Percentiles rank a stretch among this genome's conserved stretches.
These are phyloP conservation scores for Marronus borbonicus DNA, from an alignment of 2,888 invertebrate genomes.

Conservation along the genomic window DNA sequence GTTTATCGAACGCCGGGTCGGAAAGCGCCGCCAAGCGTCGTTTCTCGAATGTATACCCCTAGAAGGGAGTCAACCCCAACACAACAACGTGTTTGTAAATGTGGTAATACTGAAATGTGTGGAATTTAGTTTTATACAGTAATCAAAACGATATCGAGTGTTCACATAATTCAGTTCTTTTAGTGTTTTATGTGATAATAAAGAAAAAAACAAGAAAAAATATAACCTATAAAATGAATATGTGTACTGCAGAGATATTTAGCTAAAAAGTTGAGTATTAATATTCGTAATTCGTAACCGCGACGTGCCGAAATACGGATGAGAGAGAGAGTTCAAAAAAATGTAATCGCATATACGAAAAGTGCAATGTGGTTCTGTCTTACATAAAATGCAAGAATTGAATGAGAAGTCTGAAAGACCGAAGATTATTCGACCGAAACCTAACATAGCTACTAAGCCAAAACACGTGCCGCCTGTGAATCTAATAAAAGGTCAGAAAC, in stretches of 20 bases:
- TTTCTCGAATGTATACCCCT: slow-evolving; percentile 60
- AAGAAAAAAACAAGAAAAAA: neutral
- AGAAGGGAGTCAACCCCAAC: slow-evolving; percentile 69
- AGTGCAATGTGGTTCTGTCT: slow-evolving; percentile 29
- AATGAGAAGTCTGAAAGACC: slow-evolving; percentile 64
- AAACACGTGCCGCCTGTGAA: slow-evolving; percentile 70
- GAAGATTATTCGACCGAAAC: slow-evolving; percentile 68
- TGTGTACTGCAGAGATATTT: neutral
- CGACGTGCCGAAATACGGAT: neutral
- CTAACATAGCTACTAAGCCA: slow-evolving; percentile 68
- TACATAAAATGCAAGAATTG: slow-evolving; percentile 62
- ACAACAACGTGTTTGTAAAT: slow-evolving; percentile 67
- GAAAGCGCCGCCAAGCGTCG: slow-evolving; percentile 67
- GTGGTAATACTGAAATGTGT: slow-evolving; percentile 61
- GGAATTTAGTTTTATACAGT: slow-evolving; percentile 46
- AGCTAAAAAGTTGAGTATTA: neutral
- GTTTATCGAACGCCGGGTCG: slow-evolving; percentile 66
- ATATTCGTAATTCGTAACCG: neutral
- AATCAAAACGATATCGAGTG: slow-evolving; percentile 13
- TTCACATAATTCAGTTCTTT: slow-evolving; percentile 8
- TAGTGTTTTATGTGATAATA: neutral
- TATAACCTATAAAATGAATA: slow-evolving; percentile 6
- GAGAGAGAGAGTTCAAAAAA: slow-evolving; percentile 1
- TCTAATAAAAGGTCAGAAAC: slow-evolving; percentile 59
- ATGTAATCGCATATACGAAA: slow-evolving; percentile 4